Base-by-base conservation (phyloP, 1,140 invertebrate genomes). In the Drosophila miranda region DNA sequence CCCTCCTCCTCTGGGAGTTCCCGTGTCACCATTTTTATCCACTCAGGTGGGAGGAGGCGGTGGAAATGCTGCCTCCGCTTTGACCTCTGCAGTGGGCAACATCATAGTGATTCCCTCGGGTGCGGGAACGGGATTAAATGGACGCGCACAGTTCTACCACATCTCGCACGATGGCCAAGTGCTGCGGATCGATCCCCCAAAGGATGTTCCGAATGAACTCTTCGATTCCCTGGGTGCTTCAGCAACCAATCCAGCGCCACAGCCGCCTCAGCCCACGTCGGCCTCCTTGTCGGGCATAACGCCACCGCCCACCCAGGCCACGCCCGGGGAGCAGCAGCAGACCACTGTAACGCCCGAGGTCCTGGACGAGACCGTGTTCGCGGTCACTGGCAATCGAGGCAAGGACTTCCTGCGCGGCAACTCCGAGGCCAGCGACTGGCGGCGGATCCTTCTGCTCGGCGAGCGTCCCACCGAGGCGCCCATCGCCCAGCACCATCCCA, bases 101-200 rank as follows among this genome's bases (percentile, higher is more conserved):
- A 64, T 87, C 1, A 78, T 87, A 42, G 76, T 87, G 1, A 52
- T 87, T 26, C 82, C 82, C 0, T 64, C 62, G 0, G 72, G 63
- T 1, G 14, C 48, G 0, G 46, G 52, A 23, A 52, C 70, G 0
- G 60, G 59, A 2, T 16, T 61, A 8, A 50, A 60, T 30, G 84
- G 73, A 11, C 79, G 79, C 11, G 73, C 83, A 0, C 62, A 72
- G 43, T 59, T 88, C 14, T 83, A 68, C 59, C 78, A 81, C 23
- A 83, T 89, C 5, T 69, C 75, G 2, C 75, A 80, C 30, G 78
- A 83, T 14, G 83, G 83, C 1, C 72, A 79, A 23, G 16, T 88
- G 26, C 2, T 76, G 11, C 75, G 69, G 21, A 68, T 88, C 21
- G 83, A 89, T 6, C 57, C 63, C 6, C 67, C 78, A 6, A 75